Percentiles rank a stretch among this genome's conserved stretches.
Conservation (phyloP, 2,113 vertebrate genomes). For the Nesospiza acunhae region DNA sequence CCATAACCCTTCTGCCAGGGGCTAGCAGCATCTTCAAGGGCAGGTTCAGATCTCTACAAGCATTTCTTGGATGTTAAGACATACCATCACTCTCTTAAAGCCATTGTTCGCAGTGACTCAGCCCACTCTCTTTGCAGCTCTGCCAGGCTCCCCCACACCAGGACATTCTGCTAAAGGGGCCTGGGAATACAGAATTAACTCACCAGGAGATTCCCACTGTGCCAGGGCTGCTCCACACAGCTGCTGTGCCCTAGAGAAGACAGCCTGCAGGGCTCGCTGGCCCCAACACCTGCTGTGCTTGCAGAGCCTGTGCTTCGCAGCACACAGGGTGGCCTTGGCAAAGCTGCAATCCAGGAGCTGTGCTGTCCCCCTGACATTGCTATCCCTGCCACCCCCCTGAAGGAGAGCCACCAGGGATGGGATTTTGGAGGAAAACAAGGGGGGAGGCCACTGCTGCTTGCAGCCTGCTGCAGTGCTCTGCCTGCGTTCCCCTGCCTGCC, state of each 20-base stretch:
- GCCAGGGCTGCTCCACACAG: not conserved
- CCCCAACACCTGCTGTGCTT: not conserved
- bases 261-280: not conserved
- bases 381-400: not conserved
- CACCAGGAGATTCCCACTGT: not conserved
- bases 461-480: not conserved
- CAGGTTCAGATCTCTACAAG: not conserved
- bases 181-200: not conserved
- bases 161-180: not conserved
- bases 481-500: not conserved
- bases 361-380: not conserved
- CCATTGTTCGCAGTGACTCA: not conserved
- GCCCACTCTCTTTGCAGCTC: not conserved
- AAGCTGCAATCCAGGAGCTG: not conserved
- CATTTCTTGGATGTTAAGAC: not conserved
- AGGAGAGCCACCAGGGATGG: not conserved
- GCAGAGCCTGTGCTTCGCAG: rapidly evolving
- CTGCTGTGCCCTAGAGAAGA: not conserved
- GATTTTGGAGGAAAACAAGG: not conserved
- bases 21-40: not conserved
- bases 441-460: rapidly evolving
- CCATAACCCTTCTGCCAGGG: not conserved
- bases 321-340: not conserved
- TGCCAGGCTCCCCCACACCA: not conserved
- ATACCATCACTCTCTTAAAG: not conserved